A percentile compares a stretch with the other conserved stretches of the same genome.
Evolutionary conservation across 2,888 invertebrate genomes (phyloP).

Genomic region (Stramonita haemastoma): DNA sequence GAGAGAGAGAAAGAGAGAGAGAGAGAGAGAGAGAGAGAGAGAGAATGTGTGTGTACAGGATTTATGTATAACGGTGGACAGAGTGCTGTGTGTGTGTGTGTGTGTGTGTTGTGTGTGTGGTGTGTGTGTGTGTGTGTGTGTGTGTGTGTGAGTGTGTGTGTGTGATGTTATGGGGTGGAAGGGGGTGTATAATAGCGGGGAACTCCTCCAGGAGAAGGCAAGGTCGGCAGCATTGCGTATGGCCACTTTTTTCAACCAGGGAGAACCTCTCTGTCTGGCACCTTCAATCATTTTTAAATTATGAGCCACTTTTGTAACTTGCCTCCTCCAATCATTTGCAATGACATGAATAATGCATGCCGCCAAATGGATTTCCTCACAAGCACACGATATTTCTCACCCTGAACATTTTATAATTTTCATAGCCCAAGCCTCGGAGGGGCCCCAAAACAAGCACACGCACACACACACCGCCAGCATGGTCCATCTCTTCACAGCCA

Average conservation of each 20-base stretch:
- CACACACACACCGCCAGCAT: background rate
- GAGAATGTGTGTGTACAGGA: no score
- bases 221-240: background rate
- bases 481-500: conserved; percentile 3
- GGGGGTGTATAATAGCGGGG: background rate
- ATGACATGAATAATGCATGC: conserved; percentile 41
- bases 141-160: background rate
- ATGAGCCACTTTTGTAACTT: conserved; percentile 28
- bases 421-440: background rate
- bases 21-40: no score
- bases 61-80: no score
- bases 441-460: conserved; percentile 21
- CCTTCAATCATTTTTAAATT: conserved; percentile 30
- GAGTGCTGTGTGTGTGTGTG: no score
- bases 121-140: no score
- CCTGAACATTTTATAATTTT: conserved; percentile 30
- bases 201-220: background rate
- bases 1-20: no score
- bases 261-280: conserved; percentile 27
- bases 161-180: background rate
- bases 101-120: conserved; percentile 23
- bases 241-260: background rate
- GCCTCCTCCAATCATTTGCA: conserved; percentile 17
- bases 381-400: conserved; percentile 5
- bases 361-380: conserved; percentile 39